A percentile compares a stretch with the other conserved stretches of the same genome.
Conservation (phyloP, 2,113 vertebrate species). For the Andinoacara biseriatus region DNA sequence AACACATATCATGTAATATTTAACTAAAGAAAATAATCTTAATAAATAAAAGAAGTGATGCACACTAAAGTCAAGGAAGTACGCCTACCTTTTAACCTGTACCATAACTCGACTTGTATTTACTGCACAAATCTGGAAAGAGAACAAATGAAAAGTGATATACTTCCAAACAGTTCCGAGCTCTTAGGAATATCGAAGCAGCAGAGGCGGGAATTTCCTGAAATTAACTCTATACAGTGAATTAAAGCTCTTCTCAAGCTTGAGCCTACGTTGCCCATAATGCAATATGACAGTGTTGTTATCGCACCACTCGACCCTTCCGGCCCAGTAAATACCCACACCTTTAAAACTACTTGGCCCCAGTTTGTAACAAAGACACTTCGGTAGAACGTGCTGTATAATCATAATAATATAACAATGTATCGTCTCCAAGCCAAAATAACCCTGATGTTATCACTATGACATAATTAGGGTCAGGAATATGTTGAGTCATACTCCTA, state of each 20-base stretch:
- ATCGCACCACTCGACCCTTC: background rate
- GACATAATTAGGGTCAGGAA: background rate
- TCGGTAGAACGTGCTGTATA: background rate
- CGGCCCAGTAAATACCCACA: background rate
- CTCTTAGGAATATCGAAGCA: fast-evolving
- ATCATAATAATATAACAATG: slow-evolving; percentile 16
- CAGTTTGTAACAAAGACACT: background rate
- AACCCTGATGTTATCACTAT: background rate
- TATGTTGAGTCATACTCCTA: background rate
- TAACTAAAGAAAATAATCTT: background rate
- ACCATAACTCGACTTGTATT: background rate
- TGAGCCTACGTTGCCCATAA: background rate
- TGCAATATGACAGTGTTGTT: background rate
- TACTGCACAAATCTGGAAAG: background rate
- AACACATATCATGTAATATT: background rate
- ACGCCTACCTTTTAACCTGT: background rate
- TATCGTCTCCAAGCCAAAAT: background rate
- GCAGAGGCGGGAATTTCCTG: background rate
- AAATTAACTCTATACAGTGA: background rate
- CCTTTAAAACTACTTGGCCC: slow-evolving; percentile 8
- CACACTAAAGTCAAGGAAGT: background rate
- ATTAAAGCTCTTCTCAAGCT: background rate
- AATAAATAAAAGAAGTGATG: background rate
- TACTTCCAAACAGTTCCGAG: background rate
- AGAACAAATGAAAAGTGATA: background rate